Base-by-base conservation (phyloP, 2,797 vertebrate genomes). In the Astyanax mexicanus region DNA sequence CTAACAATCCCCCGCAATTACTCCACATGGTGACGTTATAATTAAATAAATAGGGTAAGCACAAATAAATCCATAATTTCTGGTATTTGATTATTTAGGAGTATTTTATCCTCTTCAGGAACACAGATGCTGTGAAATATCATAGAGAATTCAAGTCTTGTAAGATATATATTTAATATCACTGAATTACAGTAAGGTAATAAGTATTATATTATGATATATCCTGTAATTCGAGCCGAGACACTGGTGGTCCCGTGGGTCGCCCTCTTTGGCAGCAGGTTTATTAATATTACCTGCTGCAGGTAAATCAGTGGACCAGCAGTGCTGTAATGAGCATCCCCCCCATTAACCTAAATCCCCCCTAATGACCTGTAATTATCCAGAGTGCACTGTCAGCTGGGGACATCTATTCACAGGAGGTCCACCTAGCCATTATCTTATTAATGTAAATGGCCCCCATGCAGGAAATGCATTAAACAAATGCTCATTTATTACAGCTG, bases 331-430 rank as follows among this genome's bases (percentile, higher is more conserved):
- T 82, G 75, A 76, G 73, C 55, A 80, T 72, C 64, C 29, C 69
- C 80, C 57, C 75, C 83, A 88, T 88, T 90, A 87, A 85, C 81
- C 82, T 78, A 66, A 84, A 87, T 83, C 79, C 67, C 45, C 42
- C 52, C 78, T 61, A 80, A 87, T 88, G 77, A 80, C 66, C 77
- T 54, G 75, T 81, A 88, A 89, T 90, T 89, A 87, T 86, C 83
- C 81, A 84, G 82, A 91, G 85, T 90, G 88, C 87, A 83, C 78
- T 35, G 29, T 77, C 64, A 54, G 73, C 54, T n/a, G 72, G 80
- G 78, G 77, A 78, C 37, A 58, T 83, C 67, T 84, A 80, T 86
- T 80, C 78, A 72, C 60, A 5, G 35, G 77, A 44, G 65, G 74
- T 40, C 72, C 49, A 37, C 8, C 57, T 10, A 15, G 29, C 71